phyloP scores from a whole-genome alignment of 2,113 vertebrate species.

The Martes martes region DNA sequence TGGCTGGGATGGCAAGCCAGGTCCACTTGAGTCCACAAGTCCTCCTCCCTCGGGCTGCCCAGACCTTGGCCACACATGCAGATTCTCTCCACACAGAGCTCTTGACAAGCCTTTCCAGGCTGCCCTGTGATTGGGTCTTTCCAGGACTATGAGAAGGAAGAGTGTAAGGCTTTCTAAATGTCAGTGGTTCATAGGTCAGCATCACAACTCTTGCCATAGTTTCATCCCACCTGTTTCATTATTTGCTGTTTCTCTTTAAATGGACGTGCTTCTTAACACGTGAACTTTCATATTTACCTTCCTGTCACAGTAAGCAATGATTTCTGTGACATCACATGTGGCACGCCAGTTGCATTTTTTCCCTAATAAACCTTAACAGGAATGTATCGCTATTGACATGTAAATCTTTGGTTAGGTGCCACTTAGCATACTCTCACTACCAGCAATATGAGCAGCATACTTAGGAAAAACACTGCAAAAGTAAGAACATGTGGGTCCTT shows the following conservation, averaged over 20 bases:
- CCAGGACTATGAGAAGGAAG: neutral
- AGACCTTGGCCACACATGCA: neutral
- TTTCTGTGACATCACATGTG: neutral
- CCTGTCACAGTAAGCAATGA: neutral
- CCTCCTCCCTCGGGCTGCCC: neutral
- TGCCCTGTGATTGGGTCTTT: neutral
- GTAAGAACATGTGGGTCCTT: constrained; percentile 9
- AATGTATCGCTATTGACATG: neutral
- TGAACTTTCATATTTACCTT: neutral
- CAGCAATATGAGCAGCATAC: neutral
- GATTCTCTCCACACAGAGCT: neutral
- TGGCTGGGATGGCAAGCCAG: neutral
- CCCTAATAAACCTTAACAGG: neutral
- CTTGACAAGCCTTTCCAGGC: neutral
- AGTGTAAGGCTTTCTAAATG: neutral
- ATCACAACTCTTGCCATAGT: neutral
- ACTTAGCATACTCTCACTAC: neutral
- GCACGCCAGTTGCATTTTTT: neutral
- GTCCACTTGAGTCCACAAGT: neutral
- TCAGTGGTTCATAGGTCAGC: neutral
- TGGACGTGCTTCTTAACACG: neutral
- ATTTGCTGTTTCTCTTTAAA: constrained; percentile 32
- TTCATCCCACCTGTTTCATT: neutral
- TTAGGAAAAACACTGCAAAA: neutral
- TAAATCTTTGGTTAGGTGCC: neutral